phyloP scores from a whole-genome alignment of 2,888 invertebrate species.

The Sinelater perroti region DNA sequence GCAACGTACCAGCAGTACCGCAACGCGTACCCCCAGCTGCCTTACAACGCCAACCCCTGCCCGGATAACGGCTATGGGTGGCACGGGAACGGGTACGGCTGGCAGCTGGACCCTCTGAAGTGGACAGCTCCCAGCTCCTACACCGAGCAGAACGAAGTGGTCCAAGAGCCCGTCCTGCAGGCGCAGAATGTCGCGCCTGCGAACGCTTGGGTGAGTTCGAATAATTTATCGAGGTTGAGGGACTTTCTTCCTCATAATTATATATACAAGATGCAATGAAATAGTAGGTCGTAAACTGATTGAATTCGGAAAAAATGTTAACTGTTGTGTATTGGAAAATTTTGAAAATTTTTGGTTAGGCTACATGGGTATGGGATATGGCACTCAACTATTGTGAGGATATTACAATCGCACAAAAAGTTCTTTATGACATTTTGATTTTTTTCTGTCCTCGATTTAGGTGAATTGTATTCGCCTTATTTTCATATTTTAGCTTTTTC shows the following conservation, averaged over 20 bases:
- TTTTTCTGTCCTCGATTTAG: too few species aligned
- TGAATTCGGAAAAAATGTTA: too few species aligned
- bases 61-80: slow-evolving; percentile 60
- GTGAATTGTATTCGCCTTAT: too few species aligned
- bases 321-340: too few species aligned
- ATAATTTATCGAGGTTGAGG: background rate
- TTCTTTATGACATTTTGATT: too few species aligned
- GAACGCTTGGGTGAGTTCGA: slow-evolving; percentile 55
- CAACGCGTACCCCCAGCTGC: slow-evolving; percentile 57
- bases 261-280: too few species aligned
- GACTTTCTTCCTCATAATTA: background rate
- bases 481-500: too few species aligned
- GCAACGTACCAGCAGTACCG: slow-evolving; percentile 56
- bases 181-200: slow-evolving; percentile 55
- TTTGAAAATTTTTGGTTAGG: too few species aligned
- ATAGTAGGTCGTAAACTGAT: too few species aligned
- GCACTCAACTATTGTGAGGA: too few species aligned
- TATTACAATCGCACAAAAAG: too few species aligned
- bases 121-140: slow-evolving; percentile 53
- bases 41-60: slow-evolving; percentile 56
- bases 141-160: slow-evolving; percentile 38
- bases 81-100: slow-evolving; percentile 60
- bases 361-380: too few species aligned
- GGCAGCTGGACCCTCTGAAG: slow-evolving; percentile 57
- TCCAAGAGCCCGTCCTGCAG: slow-evolving; percentile 55